These are phyloP conservation scores for Solea solea DNA, from an alignment of 2,113 vertebrate species.

Conservation along the genomic window DNA sequence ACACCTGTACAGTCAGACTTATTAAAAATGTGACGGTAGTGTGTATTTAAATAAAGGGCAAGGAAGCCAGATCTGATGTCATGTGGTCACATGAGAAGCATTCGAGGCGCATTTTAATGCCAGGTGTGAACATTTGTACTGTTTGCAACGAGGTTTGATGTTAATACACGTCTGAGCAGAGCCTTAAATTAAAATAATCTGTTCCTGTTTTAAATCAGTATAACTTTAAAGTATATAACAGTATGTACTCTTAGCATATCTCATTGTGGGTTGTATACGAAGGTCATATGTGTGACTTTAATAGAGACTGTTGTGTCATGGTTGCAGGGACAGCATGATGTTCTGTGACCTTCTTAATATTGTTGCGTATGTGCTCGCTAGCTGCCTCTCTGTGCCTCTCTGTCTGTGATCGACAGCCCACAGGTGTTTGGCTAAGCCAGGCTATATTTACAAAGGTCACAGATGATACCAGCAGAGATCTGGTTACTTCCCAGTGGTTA, in stretches of 20 bases:
- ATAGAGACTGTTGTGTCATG: conserved; percentile 2
- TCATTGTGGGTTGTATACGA: background rate
- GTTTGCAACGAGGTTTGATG: too few species aligned
- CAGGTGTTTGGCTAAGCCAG: conserved; percentile 71
- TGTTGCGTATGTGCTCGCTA: background rate
- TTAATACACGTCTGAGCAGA: background rate
- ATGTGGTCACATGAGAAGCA: too few species aligned
- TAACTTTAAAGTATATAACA: background rate
- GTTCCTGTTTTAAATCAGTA: background rate
- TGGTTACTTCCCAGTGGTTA: conserved; percentile 31
- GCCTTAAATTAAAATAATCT: background rate
- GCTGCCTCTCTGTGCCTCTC: conserved; percentile 1
- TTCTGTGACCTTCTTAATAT: conserved; percentile 44
- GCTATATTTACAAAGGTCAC: conserved; percentile 77
- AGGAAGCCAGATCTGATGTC: too few species aligned
- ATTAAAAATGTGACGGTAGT: too few species aligned
- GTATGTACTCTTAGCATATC: background rate
- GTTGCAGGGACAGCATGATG: background rate
- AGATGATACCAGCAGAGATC: conserved; percentile 39
- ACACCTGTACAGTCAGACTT: too few species aligned
- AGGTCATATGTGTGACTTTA: conserved; percentile 20
- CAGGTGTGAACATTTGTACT: too few species aligned
- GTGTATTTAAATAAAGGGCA: too few species aligned
- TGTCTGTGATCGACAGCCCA: conserved; percentile 67
- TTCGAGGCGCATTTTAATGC: too few species aligned